Evolutionary conservation across 2,113 vertebrate genomes (phyloP).

Genomic region (Nerophis lumbriciformis): DNA sequence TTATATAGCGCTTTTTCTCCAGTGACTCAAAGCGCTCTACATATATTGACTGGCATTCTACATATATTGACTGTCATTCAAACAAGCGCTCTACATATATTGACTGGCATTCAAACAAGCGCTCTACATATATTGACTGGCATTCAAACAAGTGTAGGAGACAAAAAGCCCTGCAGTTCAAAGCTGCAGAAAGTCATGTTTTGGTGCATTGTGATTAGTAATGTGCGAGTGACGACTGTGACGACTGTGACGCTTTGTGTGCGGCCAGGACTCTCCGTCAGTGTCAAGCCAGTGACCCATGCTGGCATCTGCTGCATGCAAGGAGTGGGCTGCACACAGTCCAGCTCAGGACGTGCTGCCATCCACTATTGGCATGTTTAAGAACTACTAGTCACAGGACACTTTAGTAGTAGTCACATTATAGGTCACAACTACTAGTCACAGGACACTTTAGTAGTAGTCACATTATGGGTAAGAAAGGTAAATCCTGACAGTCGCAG

Average conservation of each 20-base stretch:
- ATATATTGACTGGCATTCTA: too few relatives aligned
- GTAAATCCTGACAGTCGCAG: too few relatives aligned
- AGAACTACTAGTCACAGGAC: neutral
- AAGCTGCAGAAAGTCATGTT: slow-evolving; percentile 25
- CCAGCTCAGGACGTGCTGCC: neutral
- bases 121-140: too few relatives aligned
- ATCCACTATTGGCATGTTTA: neutral
- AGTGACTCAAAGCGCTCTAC: too few relatives aligned
- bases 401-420: neutral
- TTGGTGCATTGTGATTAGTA: slow-evolving; percentile 16
- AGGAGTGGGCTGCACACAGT: slow-evolving; percentile 13
- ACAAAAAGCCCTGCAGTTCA: slow-evolving; percentile 15
- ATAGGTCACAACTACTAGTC: too few relatives aligned
- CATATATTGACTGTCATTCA: too few relatives aligned
- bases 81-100: too few relatives aligned
- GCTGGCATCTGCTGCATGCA: slow-evolving; percentile 13
- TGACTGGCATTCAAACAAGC: too few relatives aligned
- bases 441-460: too few relatives aligned
- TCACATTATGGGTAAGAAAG: too few relatives aligned
- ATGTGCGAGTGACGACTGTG: slow-evolving; percentile 22
- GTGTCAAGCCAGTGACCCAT: slow-evolving; percentile 6
- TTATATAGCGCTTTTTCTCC: too few relatives aligned
- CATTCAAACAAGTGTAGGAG: neutral
- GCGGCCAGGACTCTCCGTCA: slow-evolving; percentile 8
- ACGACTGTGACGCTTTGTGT: slow-evolving; percentile 19